Evolutionary conservation across 1,140 invertebrate species (phyloP).

Genomic region (Hesperophylax magnus): DNA sequence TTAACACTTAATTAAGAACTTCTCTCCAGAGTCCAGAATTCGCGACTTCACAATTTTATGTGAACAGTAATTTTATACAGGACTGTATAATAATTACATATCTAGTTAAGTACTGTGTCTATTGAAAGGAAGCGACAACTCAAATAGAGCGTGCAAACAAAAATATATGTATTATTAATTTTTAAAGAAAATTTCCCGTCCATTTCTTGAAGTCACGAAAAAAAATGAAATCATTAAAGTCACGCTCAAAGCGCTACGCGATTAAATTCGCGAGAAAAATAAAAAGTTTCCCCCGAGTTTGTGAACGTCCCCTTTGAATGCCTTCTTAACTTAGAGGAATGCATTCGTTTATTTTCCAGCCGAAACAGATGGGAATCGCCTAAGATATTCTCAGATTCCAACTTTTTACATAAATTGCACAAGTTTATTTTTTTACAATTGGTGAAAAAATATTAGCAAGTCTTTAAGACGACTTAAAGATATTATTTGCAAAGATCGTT

Average conservation of each 20-base stretch:
- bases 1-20: too few relatives aligned
- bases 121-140: too few relatives aligned
- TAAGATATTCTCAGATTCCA: slow-evolving; percentile 43
- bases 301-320: slow-evolving; percentile 34
- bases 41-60: too few relatives aligned
- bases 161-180: too few relatives aligned
- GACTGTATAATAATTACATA: too few relatives aligned
- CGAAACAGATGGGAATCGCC: slow-evolving; percentile 48
- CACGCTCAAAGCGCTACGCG: neutral
- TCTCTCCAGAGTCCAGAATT: too few relatives aligned
- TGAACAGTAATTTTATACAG: too few relatives aligned
- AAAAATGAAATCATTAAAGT: slow-evolving; percentile 19
- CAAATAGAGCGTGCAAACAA: too few relatives aligned
- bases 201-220: neutral
- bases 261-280: slow-evolving; percentile 50
- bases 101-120: too few relatives aligned
- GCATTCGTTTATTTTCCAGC: slow-evolving; percentile 54
- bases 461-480: neutral
- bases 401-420: slow-evolving; percentile 46
- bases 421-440: slow-evolving; percentile 16
- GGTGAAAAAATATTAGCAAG: slow-evolving; percentile 4
- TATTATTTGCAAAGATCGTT: too few relatives aligned
- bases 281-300: slow-evolving; percentile 45
- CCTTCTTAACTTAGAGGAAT: slow-evolving; percentile 42
- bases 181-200: too few relatives aligned